Conservation (phyloP, 2,888 invertebrate genomes). For the Phorcus lineatus region DNA sequence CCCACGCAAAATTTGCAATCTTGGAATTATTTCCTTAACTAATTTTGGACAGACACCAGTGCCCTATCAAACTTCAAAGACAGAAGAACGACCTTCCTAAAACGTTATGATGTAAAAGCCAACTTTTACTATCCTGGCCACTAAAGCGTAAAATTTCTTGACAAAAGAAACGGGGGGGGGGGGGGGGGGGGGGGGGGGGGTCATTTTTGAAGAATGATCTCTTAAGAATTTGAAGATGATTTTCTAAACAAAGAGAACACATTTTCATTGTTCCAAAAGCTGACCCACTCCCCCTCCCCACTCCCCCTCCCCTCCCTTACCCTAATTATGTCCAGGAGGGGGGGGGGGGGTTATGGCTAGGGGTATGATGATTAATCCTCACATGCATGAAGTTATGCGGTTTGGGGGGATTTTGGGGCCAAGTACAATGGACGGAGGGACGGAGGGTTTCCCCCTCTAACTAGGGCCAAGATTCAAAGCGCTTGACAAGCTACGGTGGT, state of each 20-base stretch:
- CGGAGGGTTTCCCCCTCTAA: neutral
- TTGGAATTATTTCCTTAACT: neutral
- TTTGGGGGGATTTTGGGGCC: neutral
- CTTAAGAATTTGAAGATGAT: neutral
- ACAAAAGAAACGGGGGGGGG: neutral
- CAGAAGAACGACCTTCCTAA: neutral
- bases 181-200: neutral
- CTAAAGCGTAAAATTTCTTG: neutral
- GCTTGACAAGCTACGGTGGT: neutral
- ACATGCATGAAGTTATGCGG: conserved; percentile 1
- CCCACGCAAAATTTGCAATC: neutral
- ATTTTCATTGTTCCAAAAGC: neutral
- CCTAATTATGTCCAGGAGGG: too few relatives aligned
- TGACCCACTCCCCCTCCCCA: too few relatives aligned
- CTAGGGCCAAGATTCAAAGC: neutral
- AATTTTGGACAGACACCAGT: neutral
- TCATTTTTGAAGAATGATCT: neutral
- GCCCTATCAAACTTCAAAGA: neutral
- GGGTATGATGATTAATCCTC: neutral
- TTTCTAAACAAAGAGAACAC: neutral
- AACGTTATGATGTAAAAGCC: neutral
- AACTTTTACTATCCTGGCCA: neutral
- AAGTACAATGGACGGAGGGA: neutral
- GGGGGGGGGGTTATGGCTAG: neutral
- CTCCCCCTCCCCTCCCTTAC: too few relatives aligned